Evolutionary conservation across 1,140 invertebrate species (phyloP), one percentile per base, ranked within the genome.

Genomic region (Macrostomum lignano): DNA sequence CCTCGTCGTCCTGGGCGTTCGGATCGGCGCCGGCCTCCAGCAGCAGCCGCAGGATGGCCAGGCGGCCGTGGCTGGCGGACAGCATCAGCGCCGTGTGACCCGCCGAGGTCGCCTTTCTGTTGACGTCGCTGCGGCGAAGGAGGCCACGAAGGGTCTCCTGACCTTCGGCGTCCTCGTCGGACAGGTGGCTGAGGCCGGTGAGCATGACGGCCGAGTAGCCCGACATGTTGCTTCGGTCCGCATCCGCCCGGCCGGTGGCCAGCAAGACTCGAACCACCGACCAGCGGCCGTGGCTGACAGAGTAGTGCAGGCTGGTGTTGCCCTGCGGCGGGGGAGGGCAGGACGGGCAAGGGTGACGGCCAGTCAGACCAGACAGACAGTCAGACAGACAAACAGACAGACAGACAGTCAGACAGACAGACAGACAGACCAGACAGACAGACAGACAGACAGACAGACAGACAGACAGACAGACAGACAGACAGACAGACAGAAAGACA

Each of bases 11-110:
- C 55, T 77, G 74, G 33, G 75, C 71, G 48, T 88, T 88, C 3
- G 82, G 66, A 44, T 79, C n/a, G n/a, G n/a, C n/a, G n/a, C n/a
- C n/a, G n/a, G n/a, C n/a, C n/a, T n/a, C n/a, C n/a, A n/a, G n/a
- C 74, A 88, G 58, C 42, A 82, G 57, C 37, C 66, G 63, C 0
- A 76, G 74, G 61, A 76, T 82, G 42, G 79, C 73, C 26, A 69
- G 54, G 21, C 74, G 66, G 20, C 77, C 77, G 58, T 88, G 81
- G 39, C 74, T 77, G 14, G 75, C 75, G 32, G 78, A 76, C 25
- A 88, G 57, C 79, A 88, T 84, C 40, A 86, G 51, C 4, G 79
- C 78, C 34, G 79, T 86, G 61, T 86, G 79, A 17, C 76, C 74
- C 55, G 52, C 49, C 54, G n/a, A n/a, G n/a, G n/a, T n/a, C n/a